phyloP scores from a whole-genome alignment of 2,113 vertebrate species.

The Rhabdornis inornatus region DNA sequence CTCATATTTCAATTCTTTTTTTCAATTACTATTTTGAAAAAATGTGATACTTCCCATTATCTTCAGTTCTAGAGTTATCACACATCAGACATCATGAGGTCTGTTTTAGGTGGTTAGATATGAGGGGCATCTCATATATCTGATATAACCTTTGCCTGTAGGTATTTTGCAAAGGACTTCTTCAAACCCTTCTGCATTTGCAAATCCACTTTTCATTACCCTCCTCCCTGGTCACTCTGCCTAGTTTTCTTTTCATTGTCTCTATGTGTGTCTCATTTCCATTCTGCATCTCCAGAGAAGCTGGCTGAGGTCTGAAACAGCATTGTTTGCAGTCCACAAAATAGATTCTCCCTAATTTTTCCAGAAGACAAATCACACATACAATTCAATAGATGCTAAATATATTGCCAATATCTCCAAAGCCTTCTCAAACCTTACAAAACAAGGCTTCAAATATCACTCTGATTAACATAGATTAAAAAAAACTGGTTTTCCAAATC shows the following conservation, averaged over 20 bases:
- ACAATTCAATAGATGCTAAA: neutral
- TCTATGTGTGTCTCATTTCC: neutral
- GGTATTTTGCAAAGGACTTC: neutral
- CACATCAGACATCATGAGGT: too few relatives aligned
- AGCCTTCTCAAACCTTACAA: neutral
- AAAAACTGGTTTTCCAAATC: neutral
- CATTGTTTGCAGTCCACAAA: neutral
- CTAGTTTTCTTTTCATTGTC: neutral
- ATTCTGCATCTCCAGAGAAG: neutral
- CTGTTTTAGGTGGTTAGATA: neutral
- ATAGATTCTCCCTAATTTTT: neutral
- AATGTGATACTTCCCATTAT: neutral
- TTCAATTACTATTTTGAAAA: neutral
- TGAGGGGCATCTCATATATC: neutral
- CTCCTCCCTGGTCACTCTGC: neutral
- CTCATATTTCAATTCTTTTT: neutral
- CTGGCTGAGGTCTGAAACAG: neutral
- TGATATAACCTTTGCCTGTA: neutral
- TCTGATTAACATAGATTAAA: neutral
- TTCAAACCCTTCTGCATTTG: neutral
- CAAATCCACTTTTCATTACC: neutral
- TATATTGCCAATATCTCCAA: neutral
- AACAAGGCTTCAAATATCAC: neutral
- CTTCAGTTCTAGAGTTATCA: neutral
- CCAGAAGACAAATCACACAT: neutral